Percentiles rank a stretch among this genome's conserved stretches.
These are phyloP conservation scores for Sphecodes monilicornis DNA, from an alignment of 2,888 invertebrate species.

Conservation along the genomic window DNA sequence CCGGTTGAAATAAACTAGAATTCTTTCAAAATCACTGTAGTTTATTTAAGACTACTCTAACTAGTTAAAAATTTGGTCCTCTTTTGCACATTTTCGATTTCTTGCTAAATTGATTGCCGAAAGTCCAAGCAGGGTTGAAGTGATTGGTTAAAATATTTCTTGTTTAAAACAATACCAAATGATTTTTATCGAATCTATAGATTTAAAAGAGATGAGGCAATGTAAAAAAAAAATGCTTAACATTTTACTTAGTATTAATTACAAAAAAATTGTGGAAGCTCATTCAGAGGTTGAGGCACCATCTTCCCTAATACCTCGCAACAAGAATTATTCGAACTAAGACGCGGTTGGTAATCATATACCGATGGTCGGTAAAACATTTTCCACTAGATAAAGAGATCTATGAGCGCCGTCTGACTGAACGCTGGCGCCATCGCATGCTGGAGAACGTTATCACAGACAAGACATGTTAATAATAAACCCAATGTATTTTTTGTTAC, in stretches of 20 bases:
- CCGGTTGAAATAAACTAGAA: too few relatives aligned
- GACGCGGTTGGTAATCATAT: constrained; percentile 27
- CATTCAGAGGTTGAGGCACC: not conserved
- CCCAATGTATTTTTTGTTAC: too few relatives aligned
- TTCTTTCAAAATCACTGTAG: not conserved
- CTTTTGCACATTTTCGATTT: too few relatives aligned
- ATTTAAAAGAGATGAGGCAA: not conserved
- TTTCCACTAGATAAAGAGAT: constrained; percentile 12
- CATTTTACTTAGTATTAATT: not conserved
- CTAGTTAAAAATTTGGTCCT: too few relatives aligned
- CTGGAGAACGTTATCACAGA: not conserved
- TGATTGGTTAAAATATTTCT: too few relatives aligned
- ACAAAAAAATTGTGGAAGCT: not conserved
- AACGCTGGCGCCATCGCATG: constrained; percentile 33
- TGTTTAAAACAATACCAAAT: not conserved
- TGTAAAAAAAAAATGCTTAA: not conserved
- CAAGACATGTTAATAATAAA: too few relatives aligned
- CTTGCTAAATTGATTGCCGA: too few relatives aligned
- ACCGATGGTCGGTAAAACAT: constrained; percentile 52
- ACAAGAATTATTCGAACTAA: not conserved
- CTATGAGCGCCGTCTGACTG: not conserved
- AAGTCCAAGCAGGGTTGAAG: too few relatives aligned
- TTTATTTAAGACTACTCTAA: not conserved
- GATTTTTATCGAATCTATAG: not conserved
- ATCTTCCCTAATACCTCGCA: not conserved